Percentiles rank a stretch among this genome's conserved stretches.
phyloP scores from a whole-genome alignment of 2,888 invertebrate genomes.

The Mythimna pallens region DNA sequence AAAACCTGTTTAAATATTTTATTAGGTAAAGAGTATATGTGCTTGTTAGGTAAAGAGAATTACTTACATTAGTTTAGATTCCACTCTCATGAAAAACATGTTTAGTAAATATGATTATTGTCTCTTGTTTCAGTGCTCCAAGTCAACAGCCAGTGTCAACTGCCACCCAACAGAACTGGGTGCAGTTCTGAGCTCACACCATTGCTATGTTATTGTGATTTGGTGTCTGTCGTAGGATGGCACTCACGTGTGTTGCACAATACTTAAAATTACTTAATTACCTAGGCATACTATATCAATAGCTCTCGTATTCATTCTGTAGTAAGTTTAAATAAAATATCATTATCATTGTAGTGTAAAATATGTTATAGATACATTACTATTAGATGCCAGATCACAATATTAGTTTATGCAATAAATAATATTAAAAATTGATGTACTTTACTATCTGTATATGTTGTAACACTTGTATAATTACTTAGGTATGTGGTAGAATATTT shows the following conservation, averaged over 20 bases:
- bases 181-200: constrained; percentile 82
- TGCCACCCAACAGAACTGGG: constrained; percentile 88
- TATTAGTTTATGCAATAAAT: constrained; percentile 72
- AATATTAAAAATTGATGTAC: constrained; percentile 72
- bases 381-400: constrained; percentile 78
- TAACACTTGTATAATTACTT: constrained; percentile 77
- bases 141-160: constrained; percentile 82
- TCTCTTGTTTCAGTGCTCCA: constrained; percentile 74
- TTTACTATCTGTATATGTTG: constrained; percentile 86
- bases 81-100: constrained; percentile 1
- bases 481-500: constrained; percentile 72
- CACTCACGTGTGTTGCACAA: constrained; percentile 81
- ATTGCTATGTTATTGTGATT: constrained; percentile 74
- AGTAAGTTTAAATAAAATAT: constrained; percentile 63
- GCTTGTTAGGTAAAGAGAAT: no score
- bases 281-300: constrained; percentile 73
- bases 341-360: constrained; percentile 61
- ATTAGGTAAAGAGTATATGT: no score
- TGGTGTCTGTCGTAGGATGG: constrained; percentile 75
- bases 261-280: constrained; percentile 86
- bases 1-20: no score
- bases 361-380: constrained; percentile 50
- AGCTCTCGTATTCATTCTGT: constrained; percentile 64
- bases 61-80: background rate
- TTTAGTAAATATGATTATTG: constrained; percentile 10